A percentile compares a stretch with the other conserved stretches of the same genome.
Conservation (phyloP, 1,140 invertebrate genomes). For the Aphelenchoides besseyi region DNA sequence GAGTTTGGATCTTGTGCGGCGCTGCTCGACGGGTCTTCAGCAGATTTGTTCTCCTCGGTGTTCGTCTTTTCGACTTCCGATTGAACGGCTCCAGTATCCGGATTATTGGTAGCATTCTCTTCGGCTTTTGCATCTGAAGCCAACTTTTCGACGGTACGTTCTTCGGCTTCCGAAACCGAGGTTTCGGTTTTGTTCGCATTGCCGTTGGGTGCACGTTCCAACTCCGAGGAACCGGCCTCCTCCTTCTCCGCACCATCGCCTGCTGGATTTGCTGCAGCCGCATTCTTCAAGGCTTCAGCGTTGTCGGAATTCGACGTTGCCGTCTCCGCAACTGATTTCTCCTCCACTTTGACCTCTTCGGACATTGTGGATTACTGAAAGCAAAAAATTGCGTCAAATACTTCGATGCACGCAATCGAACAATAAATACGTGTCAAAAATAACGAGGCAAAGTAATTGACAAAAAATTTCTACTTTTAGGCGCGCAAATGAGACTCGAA, state of each 20-base stretch:
- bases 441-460: too few species aligned
- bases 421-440: too few species aligned
- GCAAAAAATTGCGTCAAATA: too few species aligned
- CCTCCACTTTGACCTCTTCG: neutral
- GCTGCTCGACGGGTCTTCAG: neutral
- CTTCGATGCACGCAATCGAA: too few species aligned
- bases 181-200: neutral
- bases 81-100: neutral
- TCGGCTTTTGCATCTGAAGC: neutral
- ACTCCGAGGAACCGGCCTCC: constrained; percentile 4
- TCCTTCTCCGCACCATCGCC: neutral
- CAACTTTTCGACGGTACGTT: neutral
- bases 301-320: neutral
- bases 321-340: neutral
- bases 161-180: neutral
- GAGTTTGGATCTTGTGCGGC: neutral
- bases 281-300: constrained; percentile 3
- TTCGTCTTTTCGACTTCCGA: neutral
- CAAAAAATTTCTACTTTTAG: too few species aligned
- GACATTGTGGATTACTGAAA: constrained; percentile 15
- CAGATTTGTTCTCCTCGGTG: neutral
- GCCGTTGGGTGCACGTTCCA: neutral
- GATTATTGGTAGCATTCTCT: too few species aligned
- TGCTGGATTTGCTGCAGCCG: neutral
- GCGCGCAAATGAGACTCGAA: too few species aligned